A percentile compares a stretch with the other conserved stretches of the same genome.
Evolutionary conservation across 1,140 invertebrate genomes (phyloP).

Genomic region (Calephelis nemesis): DNA sequence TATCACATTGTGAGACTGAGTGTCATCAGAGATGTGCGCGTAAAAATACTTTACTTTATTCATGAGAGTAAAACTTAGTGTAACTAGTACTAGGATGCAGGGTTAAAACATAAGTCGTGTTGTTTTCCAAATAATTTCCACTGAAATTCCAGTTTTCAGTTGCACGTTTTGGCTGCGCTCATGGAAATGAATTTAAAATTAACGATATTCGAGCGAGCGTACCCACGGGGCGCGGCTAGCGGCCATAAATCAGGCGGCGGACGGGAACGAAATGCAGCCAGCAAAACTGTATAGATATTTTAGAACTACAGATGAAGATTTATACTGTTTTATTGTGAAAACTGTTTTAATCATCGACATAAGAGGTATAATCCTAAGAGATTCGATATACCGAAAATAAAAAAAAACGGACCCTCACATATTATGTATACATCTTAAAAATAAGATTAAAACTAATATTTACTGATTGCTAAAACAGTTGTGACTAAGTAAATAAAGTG

Average conservation of each 20-base stretch:
- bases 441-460: background rate
- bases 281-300: slow-evolving; percentile 18
- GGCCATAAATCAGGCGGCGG: slow-evolving; percentile 31
- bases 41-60: too few relatives aligned
- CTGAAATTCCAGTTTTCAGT: slow-evolving; percentile 14
- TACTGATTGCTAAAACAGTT: background rate
- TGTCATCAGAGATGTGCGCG: too few relatives aligned
- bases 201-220: slow-evolving; percentile 29
- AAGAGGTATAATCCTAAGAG: too few relatives aligned
- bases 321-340: slow-evolving; percentile 9
- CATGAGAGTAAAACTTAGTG: too few relatives aligned
- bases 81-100: too few relatives aligned
- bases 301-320: slow-evolving; percentile 15
- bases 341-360: slow-evolving; percentile 3
- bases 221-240: slow-evolving; percentile 29
- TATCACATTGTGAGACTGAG: too few relatives aligned
- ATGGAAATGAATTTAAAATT: slow-evolving; percentile 33
- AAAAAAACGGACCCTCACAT: too few relatives aligned
- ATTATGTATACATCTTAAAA: too few relatives aligned
- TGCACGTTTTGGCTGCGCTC: slow-evolving; percentile 15
- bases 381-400: background rate
- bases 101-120: background rate
- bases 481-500: too few relatives aligned
- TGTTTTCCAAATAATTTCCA: slow-evolving; percentile 13
- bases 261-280: slow-evolving; percentile 27